Conservation (phyloP, 2,797 vertebrate species). For the Pseudomugil tenellus region DNA sequence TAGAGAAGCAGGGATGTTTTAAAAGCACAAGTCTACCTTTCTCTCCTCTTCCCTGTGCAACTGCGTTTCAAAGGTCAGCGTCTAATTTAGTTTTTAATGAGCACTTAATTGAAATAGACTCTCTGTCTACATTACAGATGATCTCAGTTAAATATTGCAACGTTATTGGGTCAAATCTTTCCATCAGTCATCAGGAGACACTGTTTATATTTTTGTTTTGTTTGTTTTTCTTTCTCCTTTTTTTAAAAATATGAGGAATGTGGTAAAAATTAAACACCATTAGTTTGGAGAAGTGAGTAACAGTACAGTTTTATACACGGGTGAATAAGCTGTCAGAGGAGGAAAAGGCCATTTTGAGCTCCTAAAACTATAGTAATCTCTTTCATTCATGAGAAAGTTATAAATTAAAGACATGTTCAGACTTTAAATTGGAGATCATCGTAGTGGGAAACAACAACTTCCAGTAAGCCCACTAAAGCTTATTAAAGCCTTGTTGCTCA, state of each 20-base stretch:
- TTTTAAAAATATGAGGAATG: conserved; percentile 47
- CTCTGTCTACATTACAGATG: conserved; percentile 76
- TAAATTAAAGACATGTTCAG: conserved; percentile 19
- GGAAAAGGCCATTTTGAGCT: conserved; percentile 13
- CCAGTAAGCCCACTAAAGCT: conserved; percentile 21
- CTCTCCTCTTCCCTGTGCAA: conserved; percentile 70
- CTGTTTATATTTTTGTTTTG: conserved; percentile 25
- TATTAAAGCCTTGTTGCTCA: conserved; percentile 18
- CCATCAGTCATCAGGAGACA: conserved; percentile 41
- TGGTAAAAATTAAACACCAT: conserved; percentile 19
- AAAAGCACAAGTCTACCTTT: conserved; percentile 56
- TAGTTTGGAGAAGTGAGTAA: conserved; percentile 41
- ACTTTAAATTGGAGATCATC: conserved; percentile 37
- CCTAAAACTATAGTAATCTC: conserved; percentile 11
- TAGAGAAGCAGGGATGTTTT: conserved; percentile 48
- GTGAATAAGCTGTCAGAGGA: conserved; percentile 5
- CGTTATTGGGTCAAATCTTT: conserved; percentile 68
- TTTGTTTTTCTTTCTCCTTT: background rate
- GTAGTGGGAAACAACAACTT: conserved; percentile 22
- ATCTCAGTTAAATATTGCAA: conserved; percentile 77
- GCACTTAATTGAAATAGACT: conserved; percentile 78
- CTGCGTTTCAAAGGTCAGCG: conserved; percentile 75
- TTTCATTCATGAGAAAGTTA: conserved; percentile 5
- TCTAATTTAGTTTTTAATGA: conserved; percentile 80
- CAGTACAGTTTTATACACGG: conserved; percentile 11